Base-by-base conservation (phyloP, 1,140 invertebrate species). In the Samia ricini region DNA sequence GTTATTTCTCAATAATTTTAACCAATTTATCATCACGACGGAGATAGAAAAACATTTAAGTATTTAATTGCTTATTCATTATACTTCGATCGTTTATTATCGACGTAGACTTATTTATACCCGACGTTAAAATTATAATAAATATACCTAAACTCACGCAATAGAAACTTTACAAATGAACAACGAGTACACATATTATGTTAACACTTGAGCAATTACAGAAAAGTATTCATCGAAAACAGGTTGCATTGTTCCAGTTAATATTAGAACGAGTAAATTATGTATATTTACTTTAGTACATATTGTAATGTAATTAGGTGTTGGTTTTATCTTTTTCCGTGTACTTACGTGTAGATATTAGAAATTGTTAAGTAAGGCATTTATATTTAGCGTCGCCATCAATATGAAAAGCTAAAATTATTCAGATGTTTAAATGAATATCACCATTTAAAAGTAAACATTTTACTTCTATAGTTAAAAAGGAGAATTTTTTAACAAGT, bases 71-170 rank as follows among this genome's bases (percentile, higher is more conserved):
- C 12, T 42, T 42, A 42, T 42, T 42, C 33, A 42, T 15, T 1
- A 42, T 4, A 42, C 4, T 42, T 10, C 7, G 12, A 12, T 15
- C 12, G n/a, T 42, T 4, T 5, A 2, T 0, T 42, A 15, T 1
- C 33, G 33, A 42, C n/a, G n/a, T 12, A 48, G 42, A 22, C 21
- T 29, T n/a, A n/a, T n/a, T n/a, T n/a, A 65, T 57, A 54, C 33
- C 12, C n/a, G 33, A 12, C 33, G n/a, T 15, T 15, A 15, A 42
- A 1, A n/a, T n/a, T n/a, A 42, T 42, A 15, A 42, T 42, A 42
- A 42, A 42, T 42, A 42, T 42, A 42, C 12, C 33, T 42, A 42
- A n/a, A 42, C 4, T 42, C 33, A 42, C 33, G 33, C 33, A 42
- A 42, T 42, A 15, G 33, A 42, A 42, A 42, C 15, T 42, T 42